Conservation (phyloP, 2,888 invertebrate genomes). For the Carcina quercana region DNA sequence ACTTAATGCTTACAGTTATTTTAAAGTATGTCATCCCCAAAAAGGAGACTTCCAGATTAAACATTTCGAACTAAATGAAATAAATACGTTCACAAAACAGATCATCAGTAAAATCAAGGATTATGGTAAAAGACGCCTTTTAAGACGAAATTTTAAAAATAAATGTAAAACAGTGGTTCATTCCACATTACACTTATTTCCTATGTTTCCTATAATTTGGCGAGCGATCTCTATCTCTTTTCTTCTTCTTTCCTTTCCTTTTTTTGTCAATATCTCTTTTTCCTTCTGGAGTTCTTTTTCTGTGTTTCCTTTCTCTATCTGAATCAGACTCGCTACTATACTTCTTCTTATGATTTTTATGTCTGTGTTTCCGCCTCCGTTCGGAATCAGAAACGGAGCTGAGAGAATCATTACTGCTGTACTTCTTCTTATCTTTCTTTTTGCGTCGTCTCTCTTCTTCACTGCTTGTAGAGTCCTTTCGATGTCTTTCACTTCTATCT, state of each 20-base stretch:
- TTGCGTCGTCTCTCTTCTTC: constrained; percentile 24
- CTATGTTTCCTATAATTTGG: constrained; percentile 66
- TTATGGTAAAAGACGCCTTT: too few species aligned
- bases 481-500: constrained; percentile 19
- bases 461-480: constrained; percentile 15
- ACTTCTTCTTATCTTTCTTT: constrained; percentile 30
- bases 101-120: too few species aligned
- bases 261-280: constrained; percentile 72
- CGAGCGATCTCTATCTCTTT: constrained; percentile 66
- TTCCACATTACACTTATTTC: constrained; percentile 41
- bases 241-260: constrained; percentile 73
- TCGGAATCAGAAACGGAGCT: constrained; percentile 40
- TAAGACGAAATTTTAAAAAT: too few species aligned
- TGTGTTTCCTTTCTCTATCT: constrained; percentile 39
- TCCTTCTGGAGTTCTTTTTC: constrained; percentile 46
- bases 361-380: constrained; percentile 23
- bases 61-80: too few species aligned
- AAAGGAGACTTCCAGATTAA: too few species aligned
- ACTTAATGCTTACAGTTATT: too few species aligned
- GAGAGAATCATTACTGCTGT: constrained; percentile 40
- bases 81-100: too few species aligned
- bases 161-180: constrained; percentile 14
- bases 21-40: too few species aligned
- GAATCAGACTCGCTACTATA: constrained; percentile 33
- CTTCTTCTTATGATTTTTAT: constrained; percentile 25